A percentile compares a stretch with the other conserved stretches of the same genome.
Conservation (phyloP, 2,888 invertebrate genomes). For the Imbricaverruca yamaguchii region DNA sequence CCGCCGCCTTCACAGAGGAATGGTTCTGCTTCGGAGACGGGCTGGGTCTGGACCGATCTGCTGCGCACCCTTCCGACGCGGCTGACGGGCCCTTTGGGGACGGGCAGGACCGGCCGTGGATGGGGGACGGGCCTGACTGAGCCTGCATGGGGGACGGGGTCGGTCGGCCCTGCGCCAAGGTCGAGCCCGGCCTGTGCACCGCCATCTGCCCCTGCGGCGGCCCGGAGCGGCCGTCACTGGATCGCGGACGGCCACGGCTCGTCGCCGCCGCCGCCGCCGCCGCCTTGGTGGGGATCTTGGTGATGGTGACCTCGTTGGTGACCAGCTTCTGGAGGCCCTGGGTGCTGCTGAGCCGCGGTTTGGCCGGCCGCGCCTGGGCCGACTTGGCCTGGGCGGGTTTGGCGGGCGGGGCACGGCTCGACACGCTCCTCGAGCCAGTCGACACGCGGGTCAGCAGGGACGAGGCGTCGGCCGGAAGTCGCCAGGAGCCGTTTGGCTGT, state of each 20-base stretch:
- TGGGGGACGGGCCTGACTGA: too few relatives aligned
- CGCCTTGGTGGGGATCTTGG: background rate
- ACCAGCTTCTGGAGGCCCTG: slow-evolving; percentile 2
- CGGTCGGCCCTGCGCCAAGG: too few relatives aligned
- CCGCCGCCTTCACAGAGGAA: too few relatives aligned
- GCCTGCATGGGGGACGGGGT: too few relatives aligned
- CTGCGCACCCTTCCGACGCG: background rate
- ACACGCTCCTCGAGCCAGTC: too few relatives aligned
- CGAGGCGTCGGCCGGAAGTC: slow-evolving; percentile 1
- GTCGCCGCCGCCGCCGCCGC: background rate
- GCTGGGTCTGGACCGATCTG: background rate
- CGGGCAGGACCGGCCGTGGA: too few relatives aligned
- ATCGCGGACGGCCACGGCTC: too few relatives aligned
- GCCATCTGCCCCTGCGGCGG: background rate
- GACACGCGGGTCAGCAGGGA: background rate
- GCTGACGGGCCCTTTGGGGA: too few relatives aligned
- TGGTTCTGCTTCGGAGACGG: too few relatives aligned
- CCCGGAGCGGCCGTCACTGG: too few relatives aligned
- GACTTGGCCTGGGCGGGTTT: background rate
- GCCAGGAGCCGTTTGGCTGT: slow-evolving; percentile 14
- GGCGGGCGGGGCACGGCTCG: background rate
- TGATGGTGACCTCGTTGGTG: slow-evolving; percentile 6
- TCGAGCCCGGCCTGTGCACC: too few relatives aligned
- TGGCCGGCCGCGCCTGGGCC: background rate
- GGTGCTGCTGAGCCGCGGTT: too few relatives aligned